Percentiles rank a stretch among this genome's conserved stretches.
Conservation (phyloP, 2,797 vertebrate genomes). For the Erithacus rubecula region DNA sequence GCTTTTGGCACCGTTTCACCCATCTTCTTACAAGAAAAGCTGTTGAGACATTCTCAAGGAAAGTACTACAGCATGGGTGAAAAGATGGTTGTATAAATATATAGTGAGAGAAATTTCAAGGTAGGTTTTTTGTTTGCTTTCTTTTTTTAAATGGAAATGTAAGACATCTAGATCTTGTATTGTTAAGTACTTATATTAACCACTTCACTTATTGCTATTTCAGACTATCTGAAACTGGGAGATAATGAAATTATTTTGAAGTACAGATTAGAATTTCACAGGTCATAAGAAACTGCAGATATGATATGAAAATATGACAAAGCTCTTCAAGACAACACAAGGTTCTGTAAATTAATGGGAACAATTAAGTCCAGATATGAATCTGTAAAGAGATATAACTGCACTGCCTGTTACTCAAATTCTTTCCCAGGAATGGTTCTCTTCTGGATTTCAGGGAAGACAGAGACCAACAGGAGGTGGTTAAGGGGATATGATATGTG, state of each 20-base stretch:
- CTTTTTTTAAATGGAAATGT: neutral
- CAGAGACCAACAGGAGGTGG: accelerated
- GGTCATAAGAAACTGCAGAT: neutral
- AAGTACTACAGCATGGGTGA: neutral
- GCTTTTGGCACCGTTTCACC: neutral
- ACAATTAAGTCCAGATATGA: neutral
- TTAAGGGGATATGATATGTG: neutral
- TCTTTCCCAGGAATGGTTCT: neutral
- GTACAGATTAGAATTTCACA: neutral
- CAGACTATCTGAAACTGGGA: neutral
- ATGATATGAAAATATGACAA: neutral
- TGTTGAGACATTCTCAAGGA: neutral
- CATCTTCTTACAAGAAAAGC: neutral
- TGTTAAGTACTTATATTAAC: neutral
- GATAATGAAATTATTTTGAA: neutral
- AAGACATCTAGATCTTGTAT: neutral
- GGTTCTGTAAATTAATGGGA: neutral
- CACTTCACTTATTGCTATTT: neutral
- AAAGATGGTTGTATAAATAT: neutral
- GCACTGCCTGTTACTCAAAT: neutral
- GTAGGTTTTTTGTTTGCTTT: neutral
- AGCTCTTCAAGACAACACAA: neutral
- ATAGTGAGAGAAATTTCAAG: neutral
- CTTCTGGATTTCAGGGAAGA: neutral
- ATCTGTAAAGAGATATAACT: neutral